Percentiles rank a stretch among this genome's conserved stretches.
phyloP scores from a whole-genome alignment of 2,113 vertebrate genomes.

The Clarias magur region DNA sequence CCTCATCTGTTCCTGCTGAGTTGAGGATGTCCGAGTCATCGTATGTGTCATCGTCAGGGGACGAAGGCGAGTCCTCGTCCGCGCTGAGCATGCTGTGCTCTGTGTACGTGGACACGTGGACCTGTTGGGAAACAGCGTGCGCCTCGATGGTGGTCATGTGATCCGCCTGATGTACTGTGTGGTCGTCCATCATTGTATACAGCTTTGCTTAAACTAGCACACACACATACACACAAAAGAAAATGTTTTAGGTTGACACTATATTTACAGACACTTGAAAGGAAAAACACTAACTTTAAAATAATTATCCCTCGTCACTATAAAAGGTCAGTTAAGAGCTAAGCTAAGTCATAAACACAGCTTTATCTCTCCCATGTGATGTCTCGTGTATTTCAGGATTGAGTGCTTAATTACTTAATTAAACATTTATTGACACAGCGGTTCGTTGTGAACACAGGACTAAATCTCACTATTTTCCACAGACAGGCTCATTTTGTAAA shows the following conservation, averaged over 20 bases:
- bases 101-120: slow-evolving; percentile 91
- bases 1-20: slow-evolving; percentile 91
- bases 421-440: not conserved
- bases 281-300: not conserved
- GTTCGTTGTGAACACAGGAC: not conserved
- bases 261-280: not conserved
- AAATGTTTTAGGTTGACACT: not conserved
- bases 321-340: not conserved
- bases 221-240: not conserved
- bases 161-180: slow-evolving; percentile 84
- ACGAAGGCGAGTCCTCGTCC: slow-evolving; percentile 94
- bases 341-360: not conserved
- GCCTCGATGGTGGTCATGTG: slow-evolving; percentile 98
- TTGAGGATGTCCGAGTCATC: slow-evolving; percentile 98
- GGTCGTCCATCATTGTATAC: slow-evolving; percentile 87
- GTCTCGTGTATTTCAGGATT: not conserved
- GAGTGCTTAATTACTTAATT: not conserved
- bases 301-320: not conserved
- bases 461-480: not conserved
- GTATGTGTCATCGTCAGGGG: slow-evolving; percentile 91
- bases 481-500: not conserved
- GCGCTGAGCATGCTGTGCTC: slow-evolving; percentile 93
- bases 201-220: slow-evolving; percentile 56
- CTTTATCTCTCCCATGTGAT: too few relatives aligned
- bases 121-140: slow-evolving; percentile 90